These are phyloP conservation scores for Rhimphoctona megacephalus DNA, from an alignment of 2,888 invertebrate species.

Conservation along the genomic window DNA sequence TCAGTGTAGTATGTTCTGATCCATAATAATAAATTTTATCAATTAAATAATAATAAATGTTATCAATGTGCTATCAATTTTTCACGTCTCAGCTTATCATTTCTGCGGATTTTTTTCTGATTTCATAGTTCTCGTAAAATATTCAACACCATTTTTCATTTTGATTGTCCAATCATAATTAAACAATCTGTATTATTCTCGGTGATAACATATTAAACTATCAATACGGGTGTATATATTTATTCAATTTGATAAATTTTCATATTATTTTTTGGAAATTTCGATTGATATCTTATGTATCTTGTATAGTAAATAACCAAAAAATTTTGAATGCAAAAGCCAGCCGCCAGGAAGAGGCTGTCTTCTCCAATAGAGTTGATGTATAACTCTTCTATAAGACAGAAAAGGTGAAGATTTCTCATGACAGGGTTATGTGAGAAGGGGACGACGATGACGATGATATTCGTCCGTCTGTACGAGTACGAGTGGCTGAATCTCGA, in stretches of 20 bases:
- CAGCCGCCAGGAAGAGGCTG: not conserved
- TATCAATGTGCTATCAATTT: no score
- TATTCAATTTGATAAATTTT: no score
- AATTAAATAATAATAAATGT: no score
- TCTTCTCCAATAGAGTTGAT: not conserved
- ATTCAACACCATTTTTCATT: not conserved
- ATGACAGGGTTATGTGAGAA: constrained; percentile 25
- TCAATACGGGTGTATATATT: no score
- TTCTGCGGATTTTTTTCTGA: no score
- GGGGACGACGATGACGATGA: constrained; percentile 46
- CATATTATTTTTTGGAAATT: no score
- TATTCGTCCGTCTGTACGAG: constrained; percentile 62
- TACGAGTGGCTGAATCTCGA: constrained; percentile 78
- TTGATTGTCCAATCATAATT: not conserved
- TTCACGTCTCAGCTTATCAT: no score
- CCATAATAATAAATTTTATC: not conserved
- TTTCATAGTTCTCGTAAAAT: no score
- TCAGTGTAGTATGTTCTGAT: not conserved
- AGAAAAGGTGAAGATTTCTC: constrained; percentile 16
- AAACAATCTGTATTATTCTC: not conserved
- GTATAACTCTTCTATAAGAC: not conserved
- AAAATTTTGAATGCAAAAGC: not conserved
- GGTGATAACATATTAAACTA: no score
- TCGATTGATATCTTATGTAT: no score
- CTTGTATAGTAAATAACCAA: not conserved